Evolutionary conservation across 1,140 invertebrate genomes (phyloP).

Genomic region (Magallana ariakensis): DNA sequence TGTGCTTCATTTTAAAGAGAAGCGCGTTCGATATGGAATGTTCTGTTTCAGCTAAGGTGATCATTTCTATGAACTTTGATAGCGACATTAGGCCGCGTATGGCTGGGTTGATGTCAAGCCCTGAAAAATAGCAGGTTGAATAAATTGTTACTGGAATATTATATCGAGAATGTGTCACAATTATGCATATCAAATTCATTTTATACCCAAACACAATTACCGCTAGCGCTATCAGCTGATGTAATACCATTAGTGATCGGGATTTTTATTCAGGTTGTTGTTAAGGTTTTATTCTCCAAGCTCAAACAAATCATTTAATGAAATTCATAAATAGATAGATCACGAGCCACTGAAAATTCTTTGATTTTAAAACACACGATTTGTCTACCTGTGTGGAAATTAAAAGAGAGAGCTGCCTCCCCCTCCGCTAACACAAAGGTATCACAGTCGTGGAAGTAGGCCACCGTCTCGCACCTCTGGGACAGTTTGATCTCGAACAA

Average conservation of each 20-base stretch:
- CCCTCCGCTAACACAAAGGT: constrained; percentile 75
- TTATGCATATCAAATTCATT: no score
- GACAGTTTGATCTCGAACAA: constrained; percentile 76
- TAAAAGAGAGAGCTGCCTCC: constrained; percentile 72
- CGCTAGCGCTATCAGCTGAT: no score
- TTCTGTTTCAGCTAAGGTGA: constrained; percentile 70
- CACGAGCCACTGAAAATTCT: no score
- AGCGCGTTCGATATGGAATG: constrained; percentile 70
- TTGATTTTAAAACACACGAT: no score
- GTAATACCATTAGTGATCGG: no score
- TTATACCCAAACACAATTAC: no score
- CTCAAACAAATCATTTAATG: no score
- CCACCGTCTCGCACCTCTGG: constrained; percentile 72
- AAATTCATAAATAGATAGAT: no score
- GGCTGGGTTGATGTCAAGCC: constrained; percentile 75
- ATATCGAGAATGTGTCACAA: no score
- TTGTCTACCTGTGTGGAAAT: constrained; percentile 74
- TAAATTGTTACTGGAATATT: neutral
- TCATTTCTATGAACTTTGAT: constrained; percentile 68
- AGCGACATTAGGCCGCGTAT: constrained; percentile 70
- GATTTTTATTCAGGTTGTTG: no score
- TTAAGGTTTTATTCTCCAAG: no score
- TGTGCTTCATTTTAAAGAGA: constrained; percentile 70
- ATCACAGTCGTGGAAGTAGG: constrained; percentile 74
- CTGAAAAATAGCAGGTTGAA: constrained; percentile 63